Evolutionary conservation across 2,113 vertebrate genomes (phyloP).

Genomic region (Varanus salvator): DNA sequence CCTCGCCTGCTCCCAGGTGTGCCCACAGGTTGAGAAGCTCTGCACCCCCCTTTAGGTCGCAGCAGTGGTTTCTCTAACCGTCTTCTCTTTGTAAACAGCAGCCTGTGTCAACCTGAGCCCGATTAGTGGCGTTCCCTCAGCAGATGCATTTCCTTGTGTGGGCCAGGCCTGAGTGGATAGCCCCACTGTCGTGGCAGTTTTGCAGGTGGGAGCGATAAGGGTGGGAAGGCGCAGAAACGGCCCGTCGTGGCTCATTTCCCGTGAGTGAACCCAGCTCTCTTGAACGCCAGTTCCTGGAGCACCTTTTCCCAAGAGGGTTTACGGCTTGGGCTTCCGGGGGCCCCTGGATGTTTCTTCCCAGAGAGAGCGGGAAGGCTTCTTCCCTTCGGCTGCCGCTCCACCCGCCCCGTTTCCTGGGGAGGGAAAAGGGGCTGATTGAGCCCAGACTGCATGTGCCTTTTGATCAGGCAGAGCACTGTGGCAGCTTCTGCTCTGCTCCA

Average conservation of each 20-base stretch:
- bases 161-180: no score
- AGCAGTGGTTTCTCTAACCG: no score
- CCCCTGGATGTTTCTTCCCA: background rate
- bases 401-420: background rate
- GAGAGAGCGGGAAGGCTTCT: background rate
- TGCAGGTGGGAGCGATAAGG: background rate
- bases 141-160: no score
- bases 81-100: no score
- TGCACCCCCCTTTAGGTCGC: no score
- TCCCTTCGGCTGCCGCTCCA: background rate
- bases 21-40: no score
- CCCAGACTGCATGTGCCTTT: background rate
- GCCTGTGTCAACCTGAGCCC: no score
- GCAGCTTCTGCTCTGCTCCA: conserved; percentile 2
- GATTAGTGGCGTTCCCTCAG: no score
- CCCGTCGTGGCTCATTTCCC: background rate
- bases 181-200: background rate
- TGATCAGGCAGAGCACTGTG: background rate
- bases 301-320: background rate
- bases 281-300: background rate
- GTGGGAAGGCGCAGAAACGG: background rate
- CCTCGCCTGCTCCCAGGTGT: no score
- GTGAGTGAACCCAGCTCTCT: background rate
- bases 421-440: conserved; percentile 18
- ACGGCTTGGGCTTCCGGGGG: background rate